Evolutionary conservation across 1,140 invertebrate genomes (phyloP), one percentile per base, ranked within the genome.

Genomic region (Rhyzopertha dominica): DNA sequence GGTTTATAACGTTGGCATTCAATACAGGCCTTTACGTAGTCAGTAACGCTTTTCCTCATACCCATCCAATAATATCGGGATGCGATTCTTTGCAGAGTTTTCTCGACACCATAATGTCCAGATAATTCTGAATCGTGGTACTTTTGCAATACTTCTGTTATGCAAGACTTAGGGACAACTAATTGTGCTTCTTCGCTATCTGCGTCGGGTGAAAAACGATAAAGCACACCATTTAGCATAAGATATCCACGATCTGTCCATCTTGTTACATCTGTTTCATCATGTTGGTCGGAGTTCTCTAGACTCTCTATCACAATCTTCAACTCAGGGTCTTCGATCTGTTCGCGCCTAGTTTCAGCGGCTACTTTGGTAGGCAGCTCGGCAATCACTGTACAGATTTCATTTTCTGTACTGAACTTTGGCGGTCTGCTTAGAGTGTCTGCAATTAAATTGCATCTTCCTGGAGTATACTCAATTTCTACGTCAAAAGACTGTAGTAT

Each of bases 391-490:
- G 29, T 16, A 12, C 51, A 55, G 1, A 61, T 28, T 14, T 24
- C 47, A 52, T 53, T 62, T 10, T 35, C 29, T 18, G 18, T 36
- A 12, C 2, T 23, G 19, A 26, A 13, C n/a, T n/a, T 32, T 1
- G 10, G 36, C 28, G 53, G 61, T 9, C 54, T 32, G 8, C 45
- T 53, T 10, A 69, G 36, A 0, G 50, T 49, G 30, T 67, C 65
- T 2, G 62, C 62, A 4, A 64, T 31, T 0, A 58, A 43, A 31
- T 68, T 68, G 0, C 32, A 14, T 25, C 55, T 58, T 13, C 62
- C 63, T 1, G 59, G 56, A 1, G 30, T 34, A 31, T 69, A 58
- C 4, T 49, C 24, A 1, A 61, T 47, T 1, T 39, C 5, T 1
- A 65, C 0, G 28, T 64, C 14, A 42, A 53, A 62, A 1, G 55